Evolutionary conservation across 1,140 invertebrate species (phyloP).

Genomic region (Gyrodactylus bullatarudis): DNA sequence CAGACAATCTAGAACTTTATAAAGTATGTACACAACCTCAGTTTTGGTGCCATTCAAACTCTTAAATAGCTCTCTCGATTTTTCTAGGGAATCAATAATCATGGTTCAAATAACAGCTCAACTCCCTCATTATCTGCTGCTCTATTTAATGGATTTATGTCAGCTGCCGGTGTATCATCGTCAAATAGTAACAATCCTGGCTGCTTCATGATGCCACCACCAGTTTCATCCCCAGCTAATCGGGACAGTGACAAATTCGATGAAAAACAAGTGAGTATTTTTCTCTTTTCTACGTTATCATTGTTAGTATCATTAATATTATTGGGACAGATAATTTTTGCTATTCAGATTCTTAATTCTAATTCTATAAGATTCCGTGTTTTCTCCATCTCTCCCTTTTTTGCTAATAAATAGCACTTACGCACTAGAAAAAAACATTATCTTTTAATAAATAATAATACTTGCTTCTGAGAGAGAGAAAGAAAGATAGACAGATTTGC

Average conservation of each 20-base stretch:
- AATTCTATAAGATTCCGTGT: too few species aligned
- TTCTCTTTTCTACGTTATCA: too few species aligned
- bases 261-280: background rate
- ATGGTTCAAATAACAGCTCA: background rate
- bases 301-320: too few species aligned
- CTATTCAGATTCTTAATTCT: too few species aligned
- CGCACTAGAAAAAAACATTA: too few species aligned
- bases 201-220: background rate
- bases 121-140: background rate
- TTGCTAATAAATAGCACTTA: too few species aligned
- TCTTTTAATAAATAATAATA: too few species aligned
- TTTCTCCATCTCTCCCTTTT: too few species aligned
- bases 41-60: background rate
- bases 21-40: background rate
- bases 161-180: background rate
- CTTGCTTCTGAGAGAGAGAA: too few species aligned
- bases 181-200: background rate
- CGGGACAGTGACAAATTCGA: background rate
- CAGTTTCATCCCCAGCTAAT: background rate
- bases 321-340: too few species aligned
- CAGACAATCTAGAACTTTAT: background rate
- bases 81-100: background rate
- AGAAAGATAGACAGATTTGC: too few species aligned
- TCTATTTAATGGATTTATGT: background rate
- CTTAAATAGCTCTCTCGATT: background rate